A percentile compares a stretch with the other conserved stretches of the same genome.
These are phyloP conservation scores for Otocyon megalotis DNA, from an alignment of 2,113 vertebrate genomes.

Conservation along the genomic window DNA sequence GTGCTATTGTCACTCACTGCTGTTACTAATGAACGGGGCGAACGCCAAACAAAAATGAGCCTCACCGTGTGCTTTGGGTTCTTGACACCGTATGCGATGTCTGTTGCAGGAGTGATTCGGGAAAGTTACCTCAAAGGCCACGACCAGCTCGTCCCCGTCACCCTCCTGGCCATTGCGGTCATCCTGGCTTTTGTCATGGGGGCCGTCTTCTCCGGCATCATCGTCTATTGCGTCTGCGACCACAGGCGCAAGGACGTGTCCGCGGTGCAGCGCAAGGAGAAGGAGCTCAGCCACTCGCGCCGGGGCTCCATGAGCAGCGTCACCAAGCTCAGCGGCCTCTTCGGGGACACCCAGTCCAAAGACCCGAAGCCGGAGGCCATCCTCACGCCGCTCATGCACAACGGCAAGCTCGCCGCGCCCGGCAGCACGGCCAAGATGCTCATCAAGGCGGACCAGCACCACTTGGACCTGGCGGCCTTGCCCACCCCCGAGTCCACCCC, in stretches of 20 bases:
- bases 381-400: conserved; percentile 97
- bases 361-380: conserved; percentile 96
- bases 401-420: conserved; percentile 92
- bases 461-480: conserved; percentile 95
- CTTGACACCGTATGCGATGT: conserved; percentile 80
- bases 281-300: conserved; percentile 93
- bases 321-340: conserved; percentile 97
- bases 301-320: conserved; percentile 98
- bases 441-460: conserved; percentile 98
- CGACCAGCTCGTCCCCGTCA: conserved; percentile 97
- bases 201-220: conserved; percentile 96
- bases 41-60: conserved; percentile 59
- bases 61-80: neutral
- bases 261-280: conserved; percentile 92
- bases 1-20: conserved; percentile 66
- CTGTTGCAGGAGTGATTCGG: conserved; percentile 97
- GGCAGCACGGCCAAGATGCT: conserved; percentile 93
- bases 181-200: conserved; percentile 98
- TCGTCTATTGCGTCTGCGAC: conserved; percentile 98
- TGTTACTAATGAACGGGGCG: conserved; percentile 68
- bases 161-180: conserved; percentile 96
- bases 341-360: conserved; percentile 95
- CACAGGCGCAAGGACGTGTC: conserved; percentile 94
- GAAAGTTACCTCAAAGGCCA: conserved; percentile 98
- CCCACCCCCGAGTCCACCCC: conserved; percentile 98